These are phyloP conservation scores for Microplitis manilae DNA, from an alignment of 2,888 invertebrate genomes.

Conservation along the genomic window DNA sequence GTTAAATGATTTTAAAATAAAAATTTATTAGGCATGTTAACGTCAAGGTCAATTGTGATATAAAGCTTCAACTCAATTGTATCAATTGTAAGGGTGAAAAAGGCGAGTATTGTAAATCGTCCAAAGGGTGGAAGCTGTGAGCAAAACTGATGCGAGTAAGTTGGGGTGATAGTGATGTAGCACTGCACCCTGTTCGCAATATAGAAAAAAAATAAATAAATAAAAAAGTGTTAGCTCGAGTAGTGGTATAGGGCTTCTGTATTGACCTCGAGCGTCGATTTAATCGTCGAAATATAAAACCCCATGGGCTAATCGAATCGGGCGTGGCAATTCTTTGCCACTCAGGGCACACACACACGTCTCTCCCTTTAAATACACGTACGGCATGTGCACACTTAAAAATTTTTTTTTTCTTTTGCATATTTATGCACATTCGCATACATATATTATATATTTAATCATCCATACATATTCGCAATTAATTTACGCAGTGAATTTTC, in stretches of 20 bases:
- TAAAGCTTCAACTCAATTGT: not conserved
- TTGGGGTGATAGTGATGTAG: not conserved
- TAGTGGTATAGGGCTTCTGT: not conserved
- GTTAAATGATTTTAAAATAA: not conserved
- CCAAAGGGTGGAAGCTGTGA: not conserved
- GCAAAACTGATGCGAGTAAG: not conserved
- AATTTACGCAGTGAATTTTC: not conserved
- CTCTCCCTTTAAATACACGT: not conserved
- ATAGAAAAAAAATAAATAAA: not conserved
- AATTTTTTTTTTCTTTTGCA: too few relatives aligned
- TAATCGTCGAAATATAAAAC: constrained; percentile 34
- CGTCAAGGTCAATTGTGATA: not conserved
- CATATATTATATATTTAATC: not conserved
- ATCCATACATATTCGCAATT: not conserved
- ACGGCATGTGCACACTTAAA: not conserved
- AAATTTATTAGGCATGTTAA: not conserved
- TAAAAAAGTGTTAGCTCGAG: not conserved
- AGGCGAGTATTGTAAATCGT: not conserved
- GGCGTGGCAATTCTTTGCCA: constrained; percentile 32
- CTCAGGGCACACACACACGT: not conserved
- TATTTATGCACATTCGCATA: not conserved
- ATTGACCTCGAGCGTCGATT: constrained; percentile 37
- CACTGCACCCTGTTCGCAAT: not conserved
- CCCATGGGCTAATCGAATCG: constrained; percentile 34
- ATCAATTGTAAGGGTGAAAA: not conserved